Base-by-base conservation (phyloP, 2,113 vertebrate species). In the Cichladusa arquata region DNA sequence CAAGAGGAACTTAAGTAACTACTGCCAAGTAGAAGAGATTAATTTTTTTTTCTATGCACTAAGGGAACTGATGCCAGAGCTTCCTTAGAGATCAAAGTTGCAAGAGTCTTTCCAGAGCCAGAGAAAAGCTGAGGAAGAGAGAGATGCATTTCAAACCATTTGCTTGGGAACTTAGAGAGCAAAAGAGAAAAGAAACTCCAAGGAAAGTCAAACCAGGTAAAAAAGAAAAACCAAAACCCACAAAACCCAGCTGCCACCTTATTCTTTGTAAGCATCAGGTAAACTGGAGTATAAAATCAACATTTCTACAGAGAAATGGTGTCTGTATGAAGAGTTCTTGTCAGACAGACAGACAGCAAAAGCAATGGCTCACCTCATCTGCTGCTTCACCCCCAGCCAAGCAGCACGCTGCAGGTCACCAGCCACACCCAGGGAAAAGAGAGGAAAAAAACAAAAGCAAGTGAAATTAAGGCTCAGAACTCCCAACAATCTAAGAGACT, bases 301-400 rank as follows among this genome's bases (percentile, higher is more conserved):
- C 16, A 56, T 57, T 79, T 76, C 8, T 48, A 12, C 2, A 77
- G 40, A 47, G 9, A 60, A 85, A 34, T 8, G 6, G n/a, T 48
- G 31, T 38, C 23, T 53, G 29, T 6, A 29, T 7, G 74, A 71
- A 69, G 33, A 85, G 33, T 4, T 77, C n/a, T 51, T 62, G 26
- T 25, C 67, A 78, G 50, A 50, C 16, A 67, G 28, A 29, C 51
- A 85, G 61, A 34, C 53, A 77, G 45, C 95, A 92, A 84, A 83
- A 82, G 78, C 88, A 91, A 91, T 89, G 95, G 98, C 97, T 98
- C 98, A 99, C 99, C 97, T 98, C 95, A 98, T 91, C 97, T 99
- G 98, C 96, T 99, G 98, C 97, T 99, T 99, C 96, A 99, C 96
- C 67, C 99, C 98, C 96, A 99, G 97, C 99, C 99, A 99, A 56